Evolutionary conservation across 2,113 vertebrate species (phyloP), one percentile per base, ranked within the genome.

Genomic region (Atrichornis clamosus): DNA sequence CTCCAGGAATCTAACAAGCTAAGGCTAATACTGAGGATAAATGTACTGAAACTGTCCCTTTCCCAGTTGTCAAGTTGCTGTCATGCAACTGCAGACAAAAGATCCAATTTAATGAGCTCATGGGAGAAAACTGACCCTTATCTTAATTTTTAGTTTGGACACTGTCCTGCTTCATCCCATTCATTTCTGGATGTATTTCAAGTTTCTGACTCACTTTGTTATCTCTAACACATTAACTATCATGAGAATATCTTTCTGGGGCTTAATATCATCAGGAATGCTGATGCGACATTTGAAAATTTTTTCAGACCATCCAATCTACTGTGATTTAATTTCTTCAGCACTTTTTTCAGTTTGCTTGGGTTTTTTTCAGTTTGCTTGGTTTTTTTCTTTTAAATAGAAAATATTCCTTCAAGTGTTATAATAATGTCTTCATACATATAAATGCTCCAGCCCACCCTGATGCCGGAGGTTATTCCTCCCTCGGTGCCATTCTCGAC

Each of bases 181-280:
- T 84, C 11, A n/a, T 79, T 93, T 90, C 37, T 95, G 95, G 95
- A 76, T 84, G 15, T 56, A 49, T 77, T 80, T 86, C 94, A 95
- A 93, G 30, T 68, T 90, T 95, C 49, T 93, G 94, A 94, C 60
- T 97, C 76, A 81, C 12, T 94, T 77, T 87, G 28, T 95, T 94
- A 69, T 95, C 90, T 89, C 60, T 91, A 77, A 47, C 52, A 73
- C 55, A 64, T 56, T 42, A 65, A 84, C 60, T 86, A 78, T 69
- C 58, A 79, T 53, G 41, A 92, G 62, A 95, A 92, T 42, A 23
- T 65, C 83, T 82, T 90, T 87, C 46, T 11, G 53, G 52, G 42
- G 4, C 46, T 87, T 93, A 73, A 75, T 87, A 86, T 53, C 42
- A 78, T 77, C 49, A 60, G 24, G 60, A 91, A 88, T 63, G 52